Percentiles rank a stretch among this genome's conserved stretches.
phyloP scores from a whole-genome alignment of 2,888 invertebrate genomes.

The Eilema caniola region DNA sequence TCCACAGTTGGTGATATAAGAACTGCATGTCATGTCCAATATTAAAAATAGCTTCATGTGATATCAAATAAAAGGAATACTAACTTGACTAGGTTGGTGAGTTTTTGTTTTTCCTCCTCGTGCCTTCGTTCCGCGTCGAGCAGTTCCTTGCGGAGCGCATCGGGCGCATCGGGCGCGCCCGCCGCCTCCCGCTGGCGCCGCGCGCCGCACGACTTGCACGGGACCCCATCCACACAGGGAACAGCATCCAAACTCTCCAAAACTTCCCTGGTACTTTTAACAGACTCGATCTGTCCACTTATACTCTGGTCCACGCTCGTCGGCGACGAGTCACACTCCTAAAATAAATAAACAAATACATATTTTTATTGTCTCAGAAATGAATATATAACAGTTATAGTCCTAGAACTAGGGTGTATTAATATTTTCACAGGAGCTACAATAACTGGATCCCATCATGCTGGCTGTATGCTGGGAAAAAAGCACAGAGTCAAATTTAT shows the following conservation, averaged over 20 bases:
- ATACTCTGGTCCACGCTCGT: conserved; percentile 54
- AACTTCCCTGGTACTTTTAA: conserved; percentile 41
- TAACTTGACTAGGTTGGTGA: conserved; percentile 67
- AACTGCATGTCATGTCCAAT: no score
- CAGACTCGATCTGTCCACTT: conserved; percentile 41
- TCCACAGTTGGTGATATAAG: no score
- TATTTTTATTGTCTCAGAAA: no score
- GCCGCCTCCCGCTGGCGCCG: conserved; percentile 34
- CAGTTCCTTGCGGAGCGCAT: conserved; percentile 18
- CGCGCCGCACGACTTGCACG: conserved; percentile 28
- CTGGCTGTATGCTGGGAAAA: no score
- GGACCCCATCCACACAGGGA: conserved; percentile 11
- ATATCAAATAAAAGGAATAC: conserved; percentile 38
- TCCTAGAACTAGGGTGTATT: no score
- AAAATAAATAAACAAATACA: conserved; percentile 21
- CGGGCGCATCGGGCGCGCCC: conserved; percentile 17
- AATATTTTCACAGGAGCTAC: no score
- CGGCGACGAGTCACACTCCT: conserved; percentile 64
- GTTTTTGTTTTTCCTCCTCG: conserved; percentile 70
- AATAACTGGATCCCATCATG: no score
- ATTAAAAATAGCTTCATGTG: no score
- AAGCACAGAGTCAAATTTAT: background rate
- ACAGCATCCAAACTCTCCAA: conserved; percentile 32
- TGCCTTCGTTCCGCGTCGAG: conserved; percentile 23
- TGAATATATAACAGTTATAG: no score